phyloP scores from a whole-genome alignment of 2,113 vertebrate genomes.

The Seriola rivoliana region DNA sequence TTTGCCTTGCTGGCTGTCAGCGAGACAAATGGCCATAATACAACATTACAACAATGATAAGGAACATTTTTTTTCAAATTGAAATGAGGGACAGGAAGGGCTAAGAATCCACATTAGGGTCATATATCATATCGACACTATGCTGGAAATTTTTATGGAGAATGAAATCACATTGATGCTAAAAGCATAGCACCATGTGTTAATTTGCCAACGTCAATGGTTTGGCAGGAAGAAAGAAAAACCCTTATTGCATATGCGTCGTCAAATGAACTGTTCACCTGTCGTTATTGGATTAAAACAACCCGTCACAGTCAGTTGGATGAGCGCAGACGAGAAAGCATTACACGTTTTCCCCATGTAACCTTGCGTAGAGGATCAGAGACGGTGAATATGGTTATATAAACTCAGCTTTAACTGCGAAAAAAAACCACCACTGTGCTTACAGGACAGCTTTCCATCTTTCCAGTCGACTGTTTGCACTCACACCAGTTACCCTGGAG shows the following conservation, averaged over 20 bases:
- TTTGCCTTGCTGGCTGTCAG: background rate
- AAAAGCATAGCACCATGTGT: too few species aligned
- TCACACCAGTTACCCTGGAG: conserved; percentile 66
- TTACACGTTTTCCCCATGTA: background rate
- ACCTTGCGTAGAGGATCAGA: conserved; percentile 7
- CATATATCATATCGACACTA: background rate
- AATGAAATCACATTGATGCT: background rate
- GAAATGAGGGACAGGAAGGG: background rate
- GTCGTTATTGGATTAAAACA: background rate
- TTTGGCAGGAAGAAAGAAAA: background rate
- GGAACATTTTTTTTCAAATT: background rate
- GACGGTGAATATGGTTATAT: conserved; percentile 21
- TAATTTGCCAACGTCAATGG: background rate
- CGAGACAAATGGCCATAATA: too few species aligned
- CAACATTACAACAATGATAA: background rate
- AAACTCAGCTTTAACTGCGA: conserved; percentile 23
- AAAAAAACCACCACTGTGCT: conserved; percentile 46
- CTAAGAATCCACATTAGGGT: background rate
- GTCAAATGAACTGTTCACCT: background rate
- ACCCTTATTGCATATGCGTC: background rate
- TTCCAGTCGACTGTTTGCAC: conserved; percentile 67
- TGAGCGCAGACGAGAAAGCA: conserved; percentile 4
- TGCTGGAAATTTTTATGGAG: background rate
- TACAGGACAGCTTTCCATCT: conserved; percentile 75
- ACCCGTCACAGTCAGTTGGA: background rate